Evolutionary conservation across 2,797 vertebrate species (phyloP).

Genomic region (Arrhamphus sclerolepis): DNA sequence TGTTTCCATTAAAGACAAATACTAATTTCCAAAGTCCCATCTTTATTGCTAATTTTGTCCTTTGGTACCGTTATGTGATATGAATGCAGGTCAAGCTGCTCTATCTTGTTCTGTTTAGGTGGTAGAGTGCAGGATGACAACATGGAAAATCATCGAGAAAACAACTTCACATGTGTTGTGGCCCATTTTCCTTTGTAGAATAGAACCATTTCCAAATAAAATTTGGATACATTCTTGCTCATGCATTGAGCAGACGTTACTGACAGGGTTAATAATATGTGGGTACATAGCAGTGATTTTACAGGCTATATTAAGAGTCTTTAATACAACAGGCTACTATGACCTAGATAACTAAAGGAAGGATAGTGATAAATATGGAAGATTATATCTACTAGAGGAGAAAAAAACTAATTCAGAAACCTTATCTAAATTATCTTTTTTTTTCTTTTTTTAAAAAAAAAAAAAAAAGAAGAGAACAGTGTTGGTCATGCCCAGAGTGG

Average conservation of each 20-base stretch:
- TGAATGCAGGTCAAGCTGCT: conserved; percentile 23
- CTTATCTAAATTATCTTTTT: conserved; percentile 23
- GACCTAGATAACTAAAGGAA: conserved; percentile 50
- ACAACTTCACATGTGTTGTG: conserved; percentile 13
- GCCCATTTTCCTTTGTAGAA: conserved; percentile 8
- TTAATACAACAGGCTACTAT: conserved; percentile 37
- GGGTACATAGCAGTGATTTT: neutral
- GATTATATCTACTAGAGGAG: conserved; percentile 36
- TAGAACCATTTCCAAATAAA: neutral
- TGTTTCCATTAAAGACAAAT: conserved; percentile 12
- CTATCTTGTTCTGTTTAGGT: conserved; percentile 11
- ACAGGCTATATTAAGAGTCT: conserved; percentile 2
- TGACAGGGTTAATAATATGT: conserved; percentile 31
- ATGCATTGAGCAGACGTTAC: conserved; percentile 23
- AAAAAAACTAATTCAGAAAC: conserved; percentile 13
- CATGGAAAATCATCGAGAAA: neutral
- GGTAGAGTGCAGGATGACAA: conserved; percentile 11
- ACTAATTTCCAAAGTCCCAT: conserved; percentile 4
- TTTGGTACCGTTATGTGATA: conserved; percentile 30
- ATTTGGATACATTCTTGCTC: conserved; percentile 12
- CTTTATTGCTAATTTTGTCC: conserved; percentile 33
- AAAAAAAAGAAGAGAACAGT: conserved; percentile 10
- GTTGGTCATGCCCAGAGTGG: conserved; percentile 16
- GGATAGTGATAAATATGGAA: conserved; percentile 28
- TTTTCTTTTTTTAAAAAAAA: no score